Base-by-base conservation (phyloP, 2,888 invertebrate genomes). In the Carterocephalus palaemon region DNA sequence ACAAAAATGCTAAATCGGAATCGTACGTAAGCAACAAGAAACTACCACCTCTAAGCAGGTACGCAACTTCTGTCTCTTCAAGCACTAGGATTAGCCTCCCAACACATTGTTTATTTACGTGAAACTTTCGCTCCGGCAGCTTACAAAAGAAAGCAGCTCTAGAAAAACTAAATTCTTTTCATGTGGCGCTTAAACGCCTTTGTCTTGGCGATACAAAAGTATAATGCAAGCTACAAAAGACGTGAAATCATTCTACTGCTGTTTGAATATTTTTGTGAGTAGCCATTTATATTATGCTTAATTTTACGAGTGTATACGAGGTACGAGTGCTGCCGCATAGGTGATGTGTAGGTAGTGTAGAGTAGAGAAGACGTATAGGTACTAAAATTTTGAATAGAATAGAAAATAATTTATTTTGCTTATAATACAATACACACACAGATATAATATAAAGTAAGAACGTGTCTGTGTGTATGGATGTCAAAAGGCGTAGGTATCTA, bases 151-250 rank as follows among this genome's bases (percentile, higher is more conserved):
- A 52, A 53, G 49, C 51, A 51, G 43, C 47, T 53, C n/a, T 50
- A 48, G 50, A 36, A 36, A 36, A 46, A 48, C 22, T 46, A 45
- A 54, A 51, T 48, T 33, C 51, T 36, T 45, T 52, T 54, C 47
- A 47, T 47, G 54, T 53, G 62, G 60, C 69, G 60, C 64, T 62
- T 58, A 61, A 59, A 59, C 61, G 61, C 60, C 60, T 64, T 70
- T 59, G 59, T 60, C 50, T 57, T 47, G 45, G 8, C 34, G 22
- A 23, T 29, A 51, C 48, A 51, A 42, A 37, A 20, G 24, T n/a
- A 26, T 26, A 28, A 29, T 28, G 12, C 5, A 4, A 22, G 23
- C 9, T 17, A 37, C 29, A 43, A 43, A 37, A 12, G 22, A 23
- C 31, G 13, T 23, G 28, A 16, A 19, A 43, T 37, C 23, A 31